Evolutionary conservation across 2,888 invertebrate genomes (phyloP).

Genomic region (Alitta virens): DNA sequence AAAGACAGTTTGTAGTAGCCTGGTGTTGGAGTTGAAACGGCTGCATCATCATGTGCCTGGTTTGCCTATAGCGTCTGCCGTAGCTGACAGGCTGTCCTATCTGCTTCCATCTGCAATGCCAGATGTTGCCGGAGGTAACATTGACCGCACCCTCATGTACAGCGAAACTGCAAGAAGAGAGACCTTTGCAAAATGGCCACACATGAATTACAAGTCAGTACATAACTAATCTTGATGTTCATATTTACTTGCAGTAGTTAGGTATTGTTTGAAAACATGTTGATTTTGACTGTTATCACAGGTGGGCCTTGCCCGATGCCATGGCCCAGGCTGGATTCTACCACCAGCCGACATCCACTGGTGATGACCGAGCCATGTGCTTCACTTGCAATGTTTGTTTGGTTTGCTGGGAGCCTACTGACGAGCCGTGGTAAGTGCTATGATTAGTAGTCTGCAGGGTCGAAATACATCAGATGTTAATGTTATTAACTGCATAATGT

Average conservation of each 20-base stretch:
- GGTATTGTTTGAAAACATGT: too few relatives aligned
- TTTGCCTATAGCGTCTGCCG: slow-evolving; percentile 83
- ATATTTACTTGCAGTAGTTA: not conserved
- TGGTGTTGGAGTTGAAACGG: slow-evolving; percentile 76
- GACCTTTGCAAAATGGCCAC: slow-evolving; percentile 92
- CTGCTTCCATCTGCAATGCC: slow-evolving; percentile 45
- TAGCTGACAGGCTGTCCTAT: slow-evolving; percentile 70
- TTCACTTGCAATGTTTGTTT: slow-evolving; percentile 92
- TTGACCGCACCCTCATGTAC: slow-evolving; percentile 69
- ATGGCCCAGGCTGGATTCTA: slow-evolving; percentile 98
- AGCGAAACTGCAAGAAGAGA: slow-evolving; percentile 86
- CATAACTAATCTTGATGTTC: too few relatives aligned
- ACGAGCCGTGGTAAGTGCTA: slow-evolving; percentile 78
- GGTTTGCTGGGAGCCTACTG: slow-evolving; percentile 94
- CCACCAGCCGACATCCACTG: slow-evolving; percentile 81
- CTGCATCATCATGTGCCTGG: slow-evolving; percentile 78
- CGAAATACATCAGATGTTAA: not conserved
- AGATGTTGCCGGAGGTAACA: slow-evolving; percentile 32
- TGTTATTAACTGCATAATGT: not conserved
- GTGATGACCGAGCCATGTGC: slow-evolving; percentile 93
- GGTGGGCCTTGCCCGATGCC: slow-evolving; percentile 91
- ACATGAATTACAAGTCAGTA: slow-evolving; percentile 88
- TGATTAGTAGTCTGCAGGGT: not conserved
- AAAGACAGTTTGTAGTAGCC: slow-evolving; percentile 74
- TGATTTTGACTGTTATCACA: too few relatives aligned